Base-by-base conservation (phyloP, 2,888 invertebrate species). In the Galerucella nymphaeae region DNA sequence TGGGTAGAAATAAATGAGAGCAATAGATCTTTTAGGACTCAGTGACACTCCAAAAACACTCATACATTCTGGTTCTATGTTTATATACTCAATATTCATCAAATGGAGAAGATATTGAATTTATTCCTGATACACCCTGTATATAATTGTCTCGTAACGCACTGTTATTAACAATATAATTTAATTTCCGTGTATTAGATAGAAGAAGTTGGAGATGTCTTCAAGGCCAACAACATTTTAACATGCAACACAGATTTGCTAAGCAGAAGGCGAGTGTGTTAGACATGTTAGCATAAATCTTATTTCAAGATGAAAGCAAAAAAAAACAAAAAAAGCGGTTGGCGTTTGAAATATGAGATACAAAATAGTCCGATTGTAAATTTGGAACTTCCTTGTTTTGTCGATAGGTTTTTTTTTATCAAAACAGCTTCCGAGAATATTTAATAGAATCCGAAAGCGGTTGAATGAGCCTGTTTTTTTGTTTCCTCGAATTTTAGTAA, bases 221-320 rank as follows among this genome's bases (percentile, higher is more conserved):
- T 75, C 78, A 78, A 78, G 78, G 78, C 75, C 70, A 76, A 76
- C 78, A 70, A 72, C 76, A 75, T 76, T 75, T 75, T 70, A 75
- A 71, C 78, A 73, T 78, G 76, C 76, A 76, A 72, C 71, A 63
- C 20, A 53, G 59, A 67, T 71, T 71, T 63, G 68, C 64, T 41
- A 66, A 71, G 55, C 61, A 71, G 61, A 62, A 70, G 64, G 53
- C 69, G 30, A 71, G 18, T 65, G 30, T 38, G 66, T 68, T 71
- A 53, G 71, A 57, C 65, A 67, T 66, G 57, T 63, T 64, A 53
- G 18, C 18, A 53, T 53, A 9, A 53, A 53, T 53, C 18, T 53
- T 66, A 61, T 55, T 61, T 65, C 48, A 38, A 50, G 70, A 70
- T 53, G 53, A 48, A 63, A 63, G 62, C 63, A 50, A 64, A 63